A percentile compares a stretch with the other conserved stretches of the same genome.
phyloP scores from a whole-genome alignment of 2,797 vertebrate species.

The Falco cherrug region DNA sequence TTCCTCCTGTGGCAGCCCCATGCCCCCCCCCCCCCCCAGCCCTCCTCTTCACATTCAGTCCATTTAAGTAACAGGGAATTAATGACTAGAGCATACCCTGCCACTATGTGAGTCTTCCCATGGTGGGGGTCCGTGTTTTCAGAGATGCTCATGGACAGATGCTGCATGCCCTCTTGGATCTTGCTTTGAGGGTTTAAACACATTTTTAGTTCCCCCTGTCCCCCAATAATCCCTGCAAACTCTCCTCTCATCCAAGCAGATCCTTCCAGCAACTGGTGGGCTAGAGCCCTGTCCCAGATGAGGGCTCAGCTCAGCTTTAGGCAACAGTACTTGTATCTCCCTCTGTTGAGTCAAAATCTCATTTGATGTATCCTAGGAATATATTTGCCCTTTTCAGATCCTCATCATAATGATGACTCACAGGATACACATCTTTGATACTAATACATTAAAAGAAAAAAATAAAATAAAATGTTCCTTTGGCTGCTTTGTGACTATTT shows the following conservation, averaged over 20 bases:
- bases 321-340: neutral
- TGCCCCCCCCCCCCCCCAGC: neutral
- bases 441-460: neutral
- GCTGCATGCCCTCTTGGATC: neutral
- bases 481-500: neutral
- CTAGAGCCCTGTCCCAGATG: neutral
- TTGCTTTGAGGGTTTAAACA: neutral
- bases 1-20: neutral
- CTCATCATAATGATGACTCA: conserved; percentile 19
- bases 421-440: neutral
- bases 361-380: neutral
- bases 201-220: neutral
- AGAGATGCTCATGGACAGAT: neutral
- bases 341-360: neutral
- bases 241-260: accelerated
- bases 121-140: neutral
- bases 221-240: neutral
- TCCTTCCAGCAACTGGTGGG: neutral
- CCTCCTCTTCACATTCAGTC: neutral
- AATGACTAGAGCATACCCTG: neutral
- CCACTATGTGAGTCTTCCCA: accelerated
- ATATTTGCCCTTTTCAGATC: conserved; percentile 42
- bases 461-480: neutral
- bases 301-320: neutral
- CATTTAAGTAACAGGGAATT: neutral